Conservation (phyloP, 2,113 vertebrate species). For the Deroptyus accipitrinus region DNA sequence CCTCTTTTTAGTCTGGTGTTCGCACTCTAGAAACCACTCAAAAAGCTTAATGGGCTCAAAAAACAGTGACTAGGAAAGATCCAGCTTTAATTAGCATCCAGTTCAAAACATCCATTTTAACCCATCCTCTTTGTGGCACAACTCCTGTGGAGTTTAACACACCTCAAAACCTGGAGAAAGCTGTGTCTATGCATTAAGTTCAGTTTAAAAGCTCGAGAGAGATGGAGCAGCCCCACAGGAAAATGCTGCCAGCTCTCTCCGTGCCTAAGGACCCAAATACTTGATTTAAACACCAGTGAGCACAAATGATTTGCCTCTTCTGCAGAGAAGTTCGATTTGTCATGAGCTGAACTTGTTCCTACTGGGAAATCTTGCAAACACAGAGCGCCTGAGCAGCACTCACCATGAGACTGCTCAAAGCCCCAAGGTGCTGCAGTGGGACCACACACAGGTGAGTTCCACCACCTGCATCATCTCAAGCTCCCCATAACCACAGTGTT, state of each 20-base stretch:
- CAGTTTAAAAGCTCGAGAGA: not conserved
- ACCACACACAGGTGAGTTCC: not conserved
- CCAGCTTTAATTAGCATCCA: not conserved
- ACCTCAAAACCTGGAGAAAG: not conserved
- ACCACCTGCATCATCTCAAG: not conserved
- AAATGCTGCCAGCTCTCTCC: not conserved
- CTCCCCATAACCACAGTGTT: not conserved
- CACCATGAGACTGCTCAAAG: not conserved
- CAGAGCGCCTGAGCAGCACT: not conserved
- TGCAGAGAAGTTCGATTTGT: not conserved
- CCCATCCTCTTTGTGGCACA: not conserved
- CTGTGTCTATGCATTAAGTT: not conserved
- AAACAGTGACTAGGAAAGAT: not conserved
- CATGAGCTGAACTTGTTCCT: not conserved
- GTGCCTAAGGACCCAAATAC: not conserved
- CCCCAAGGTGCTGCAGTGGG: not conserved
- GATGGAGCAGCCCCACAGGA: not conserved
- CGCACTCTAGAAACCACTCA: not conserved
- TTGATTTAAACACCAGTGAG: not conserved
- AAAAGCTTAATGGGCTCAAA: not conserved
- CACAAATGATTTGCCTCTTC: not conserved
- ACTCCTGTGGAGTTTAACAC: not conserved
- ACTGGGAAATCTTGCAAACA: not conserved
- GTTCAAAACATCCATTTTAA: not conserved
- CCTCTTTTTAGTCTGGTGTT: not conserved